phyloP scores from a whole-genome alignment of 2,797 vertebrate species.

The Pogoniulus pusillus region DNA sequence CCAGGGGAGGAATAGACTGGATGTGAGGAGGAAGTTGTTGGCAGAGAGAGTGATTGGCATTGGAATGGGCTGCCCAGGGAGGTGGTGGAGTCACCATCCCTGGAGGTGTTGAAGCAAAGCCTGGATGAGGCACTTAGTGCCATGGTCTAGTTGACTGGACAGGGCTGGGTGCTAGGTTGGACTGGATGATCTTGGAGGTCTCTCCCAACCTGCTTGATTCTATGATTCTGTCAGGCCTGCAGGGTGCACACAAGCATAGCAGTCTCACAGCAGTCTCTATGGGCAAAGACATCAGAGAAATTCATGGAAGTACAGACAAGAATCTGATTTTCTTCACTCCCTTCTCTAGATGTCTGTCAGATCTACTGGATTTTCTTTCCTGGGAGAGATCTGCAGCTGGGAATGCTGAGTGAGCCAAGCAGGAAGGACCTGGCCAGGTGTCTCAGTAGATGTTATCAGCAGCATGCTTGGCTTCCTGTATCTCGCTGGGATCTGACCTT shows the following conservation, averaged over 20 bases:
- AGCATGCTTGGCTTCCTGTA: neutral
- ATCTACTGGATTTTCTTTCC: neutral
- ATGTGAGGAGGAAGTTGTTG: too few relatives aligned
- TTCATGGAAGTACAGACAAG: neutral
- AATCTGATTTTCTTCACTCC: neutral
- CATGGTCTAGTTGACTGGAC: too few relatives aligned
- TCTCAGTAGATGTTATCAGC: constrained; percentile 6
- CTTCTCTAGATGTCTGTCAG: neutral
- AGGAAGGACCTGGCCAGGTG: constrained; percentile 2
- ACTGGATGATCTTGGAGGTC: too few relatives aligned
- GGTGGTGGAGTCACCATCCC: too few relatives aligned
- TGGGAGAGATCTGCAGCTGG: neutral
- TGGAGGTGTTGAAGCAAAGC: too few relatives aligned
- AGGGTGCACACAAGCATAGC: neutral
- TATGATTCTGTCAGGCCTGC: constrained; percentile 47
- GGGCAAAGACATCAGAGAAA: neutral
- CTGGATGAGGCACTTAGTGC: too few relatives aligned
- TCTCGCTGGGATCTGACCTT: neutral
- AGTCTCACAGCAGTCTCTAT: neutral
- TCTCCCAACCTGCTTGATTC: too few relatives aligned
- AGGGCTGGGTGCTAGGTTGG: too few relatives aligned
- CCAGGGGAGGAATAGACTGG: too few relatives aligned
- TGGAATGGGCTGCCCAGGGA: too few relatives aligned
- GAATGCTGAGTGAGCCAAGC: neutral
- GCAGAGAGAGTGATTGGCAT: too few relatives aligned